Evolutionary conservation across 2,797 vertebrate genomes (phyloP), one percentile per base, ranked within the genome.

Genomic region (Numenius phaeopus): DNA sequence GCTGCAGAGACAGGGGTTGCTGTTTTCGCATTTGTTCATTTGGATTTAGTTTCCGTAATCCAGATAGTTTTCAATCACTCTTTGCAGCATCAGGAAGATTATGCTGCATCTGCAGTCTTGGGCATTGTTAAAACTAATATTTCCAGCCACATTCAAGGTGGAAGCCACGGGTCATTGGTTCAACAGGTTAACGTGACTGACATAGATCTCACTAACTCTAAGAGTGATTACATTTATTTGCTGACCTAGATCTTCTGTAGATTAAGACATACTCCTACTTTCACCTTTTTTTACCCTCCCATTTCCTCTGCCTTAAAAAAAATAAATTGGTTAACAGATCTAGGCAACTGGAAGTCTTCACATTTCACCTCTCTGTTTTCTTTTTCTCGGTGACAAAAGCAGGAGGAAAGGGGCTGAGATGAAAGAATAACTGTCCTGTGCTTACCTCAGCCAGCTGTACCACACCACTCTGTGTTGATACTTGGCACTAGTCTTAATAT

Each of bases 171-270:
- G 79, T 96, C 87, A 52, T 17, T 81, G 65, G 50, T 92, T 89
- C 89, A 94, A 57, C 89, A 94, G 90, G 94, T 94, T 92, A 97
- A 93, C 1, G 0, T 39, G 85, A 59, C 59, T 84, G 91, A 96
- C 85, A 95, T 64, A 88, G 84, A 75, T 82, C 14, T 0, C 58
- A 59, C 47, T 81, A 67, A 89, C 77, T 87, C 69, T 15, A 50
- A 76, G 77, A 95, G 54, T 73, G 37, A 95, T 95, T 94, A 83
- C 66, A 58, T 94, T 91, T 88, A 86, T 92, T 97, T 95, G 77
- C 90, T 95, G 90, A 91, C 87, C 90, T 92, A 62, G 65, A 42
- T 87, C 82, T 86, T 86, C 58, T 7, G 1, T 34, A 96, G 65
- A 92, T 92, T 86, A 91, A 97, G 89, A 81, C 82, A 73, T n/a